These are phyloP conservation scores for Drosophila meridionalis DNA, from an alignment of 2,888 invertebrate species.

Conservation along the genomic window DNA sequence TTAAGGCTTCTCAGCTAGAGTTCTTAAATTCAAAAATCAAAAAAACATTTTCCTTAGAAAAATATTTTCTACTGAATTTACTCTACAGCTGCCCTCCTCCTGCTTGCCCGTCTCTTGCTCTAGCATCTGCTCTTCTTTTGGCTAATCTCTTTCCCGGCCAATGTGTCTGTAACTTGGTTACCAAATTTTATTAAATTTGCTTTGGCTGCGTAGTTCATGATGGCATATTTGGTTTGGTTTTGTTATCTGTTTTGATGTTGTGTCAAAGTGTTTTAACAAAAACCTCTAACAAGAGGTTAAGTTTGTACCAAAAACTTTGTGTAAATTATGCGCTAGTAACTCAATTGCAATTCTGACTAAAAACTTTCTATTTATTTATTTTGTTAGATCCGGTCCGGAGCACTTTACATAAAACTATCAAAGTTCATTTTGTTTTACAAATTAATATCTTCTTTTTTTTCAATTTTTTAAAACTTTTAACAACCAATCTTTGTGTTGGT, in stretches of 20 bases:
- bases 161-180: neutral
- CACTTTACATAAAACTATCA: slow-evolving; percentile 3
- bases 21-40: neutral
- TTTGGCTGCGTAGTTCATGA: neutral
- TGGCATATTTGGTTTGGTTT: neutral
- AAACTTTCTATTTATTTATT: too few species aligned
- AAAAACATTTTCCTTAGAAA: neutral
- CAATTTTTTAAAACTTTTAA: neutral
- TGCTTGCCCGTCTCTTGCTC: too few species aligned
- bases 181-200: neutral
- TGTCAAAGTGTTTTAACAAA: neutral
- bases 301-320: neutral
- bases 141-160: neutral
- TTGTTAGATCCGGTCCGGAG: neutral
- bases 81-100: neutral
- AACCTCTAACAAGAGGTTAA: neutral
- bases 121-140: neutral
- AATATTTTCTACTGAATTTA: neutral
- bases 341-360: neutral
- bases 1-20: neutral
- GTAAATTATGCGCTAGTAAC: neutral
- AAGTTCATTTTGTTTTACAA: neutral
- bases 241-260: neutral
- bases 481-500: neutral
- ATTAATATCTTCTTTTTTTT: neutral